Conservation (phyloP, 64 coral and sea anemone genomes). For the Orbicella faveolata region DNA sequence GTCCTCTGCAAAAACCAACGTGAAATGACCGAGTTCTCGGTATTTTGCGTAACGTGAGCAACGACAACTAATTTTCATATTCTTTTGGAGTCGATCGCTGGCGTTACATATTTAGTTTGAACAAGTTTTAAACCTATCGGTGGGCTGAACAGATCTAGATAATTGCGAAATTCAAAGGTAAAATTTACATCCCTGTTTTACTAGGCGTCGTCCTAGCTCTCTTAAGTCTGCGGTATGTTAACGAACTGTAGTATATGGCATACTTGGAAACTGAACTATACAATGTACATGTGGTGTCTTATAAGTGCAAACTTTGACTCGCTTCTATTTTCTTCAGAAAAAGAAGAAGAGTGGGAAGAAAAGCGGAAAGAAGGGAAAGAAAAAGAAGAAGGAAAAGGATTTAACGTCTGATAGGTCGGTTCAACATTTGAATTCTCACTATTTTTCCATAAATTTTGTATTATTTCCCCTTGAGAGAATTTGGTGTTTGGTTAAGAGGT, state of each 20-base stretch:
- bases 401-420: constrained; percentile 91
- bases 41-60: no score
- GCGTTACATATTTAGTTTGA: no score
- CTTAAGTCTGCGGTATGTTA: not conserved
- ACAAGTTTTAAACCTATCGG: no score
- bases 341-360: constrained; percentile 99
- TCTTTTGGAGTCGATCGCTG: no score
- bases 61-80: no score
- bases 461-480: not conserved
- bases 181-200: no score
- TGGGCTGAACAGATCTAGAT: no score
- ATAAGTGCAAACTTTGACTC: not conserved
- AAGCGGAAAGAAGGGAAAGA: constrained; percentile 98
- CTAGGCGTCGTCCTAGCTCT: no score
- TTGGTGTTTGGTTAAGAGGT: not conserved
- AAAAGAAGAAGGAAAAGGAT: constrained; percentile 99
- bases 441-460: not conserved
- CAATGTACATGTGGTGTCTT: not conserved
- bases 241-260: not conserved
- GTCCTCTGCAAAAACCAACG: no score
- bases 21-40: no score
- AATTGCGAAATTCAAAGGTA: no score
- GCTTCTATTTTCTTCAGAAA: constrained; percentile 53
- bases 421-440: not conserved
- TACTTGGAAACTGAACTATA: not conserved